Evolutionary conservation across 2,797 vertebrate genomes (phyloP).

Genomic region (Cheirogaleus major): DNA sequence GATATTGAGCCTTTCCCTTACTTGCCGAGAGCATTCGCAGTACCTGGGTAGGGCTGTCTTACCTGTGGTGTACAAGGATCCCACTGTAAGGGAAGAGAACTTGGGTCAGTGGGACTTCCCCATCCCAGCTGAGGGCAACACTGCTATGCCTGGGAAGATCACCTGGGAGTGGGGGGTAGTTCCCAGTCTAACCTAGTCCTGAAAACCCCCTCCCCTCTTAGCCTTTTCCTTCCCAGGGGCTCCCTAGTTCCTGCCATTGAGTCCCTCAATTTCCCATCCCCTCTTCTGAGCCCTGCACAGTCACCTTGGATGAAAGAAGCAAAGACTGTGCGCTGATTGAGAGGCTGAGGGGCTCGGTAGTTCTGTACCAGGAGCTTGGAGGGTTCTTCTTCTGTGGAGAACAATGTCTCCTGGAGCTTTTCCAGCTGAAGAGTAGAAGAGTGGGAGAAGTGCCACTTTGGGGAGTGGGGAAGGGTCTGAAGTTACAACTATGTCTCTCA

Average conservation of each 20-base stretch:
- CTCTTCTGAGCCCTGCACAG: background rate
- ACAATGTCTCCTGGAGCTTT: conserved; percentile 80
- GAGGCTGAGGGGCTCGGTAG: conserved; percentile 77
- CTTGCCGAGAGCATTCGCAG: rapidly evolving
- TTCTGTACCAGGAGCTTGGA: conserved; percentile 75
- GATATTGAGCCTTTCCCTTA: background rate
- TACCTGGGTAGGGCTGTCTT: background rate
- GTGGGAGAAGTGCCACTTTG: background rate
- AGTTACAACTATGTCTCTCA: rapidly evolving
- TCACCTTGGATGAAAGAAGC: conserved; percentile 81
- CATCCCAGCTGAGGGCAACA: background rate
- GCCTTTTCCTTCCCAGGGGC: background rate
- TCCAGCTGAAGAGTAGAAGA: conserved; percentile 78
- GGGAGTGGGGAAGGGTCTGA: background rate
- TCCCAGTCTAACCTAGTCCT: background rate
- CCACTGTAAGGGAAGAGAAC: conserved; percentile 54
- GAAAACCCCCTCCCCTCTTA: background rate
- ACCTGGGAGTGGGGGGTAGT: rapidly evolving
- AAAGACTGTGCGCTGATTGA: conserved; percentile 81
- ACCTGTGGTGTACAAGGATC: conserved; percentile 65
- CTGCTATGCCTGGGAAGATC: background rate
- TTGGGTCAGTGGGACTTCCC: conserved; percentile 7
- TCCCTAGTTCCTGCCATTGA: background rate
- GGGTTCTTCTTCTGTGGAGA: conserved; percentile 30
- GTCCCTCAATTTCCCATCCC: background rate